Percentiles rank a stretch among this genome's conserved stretches.
phyloP scores from a whole-genome alignment of 2,888 invertebrate species.

The Brachypalpus laphriformis region DNA sequence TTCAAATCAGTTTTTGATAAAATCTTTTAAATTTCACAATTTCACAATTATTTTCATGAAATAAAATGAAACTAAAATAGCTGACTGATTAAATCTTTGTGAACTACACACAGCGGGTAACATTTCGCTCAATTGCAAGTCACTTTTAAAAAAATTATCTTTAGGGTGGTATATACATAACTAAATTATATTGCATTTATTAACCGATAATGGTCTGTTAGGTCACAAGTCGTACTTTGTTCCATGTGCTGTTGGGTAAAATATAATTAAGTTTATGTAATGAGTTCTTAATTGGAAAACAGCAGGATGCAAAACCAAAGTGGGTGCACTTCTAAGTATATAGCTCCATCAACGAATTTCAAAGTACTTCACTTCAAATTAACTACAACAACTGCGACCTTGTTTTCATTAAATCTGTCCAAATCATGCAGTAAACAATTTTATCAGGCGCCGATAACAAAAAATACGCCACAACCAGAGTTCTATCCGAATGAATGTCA shows the following conservation, averaged over 20 bases:
- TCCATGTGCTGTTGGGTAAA: neutral
- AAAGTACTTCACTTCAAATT: too few species aligned
- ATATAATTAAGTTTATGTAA: neutral
- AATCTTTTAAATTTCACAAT: neutral
- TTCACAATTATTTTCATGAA: neutral
- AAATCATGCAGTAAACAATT: slow-evolving; percentile 3
- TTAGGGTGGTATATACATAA: neutral
- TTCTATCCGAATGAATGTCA: neutral
- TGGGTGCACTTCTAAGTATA: too few species aligned
- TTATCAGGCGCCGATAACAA: slow-evolving; percentile 2
- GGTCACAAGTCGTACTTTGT: neutral
- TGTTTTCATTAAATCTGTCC: neutral
- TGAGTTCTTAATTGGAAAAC: neutral
- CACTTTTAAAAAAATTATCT: neutral
- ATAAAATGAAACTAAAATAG: neutral
- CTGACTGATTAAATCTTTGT: neutral
- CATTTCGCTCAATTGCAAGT: neutral
- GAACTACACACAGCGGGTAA: neutral
- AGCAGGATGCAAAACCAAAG: too few species aligned
- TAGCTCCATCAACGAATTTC: too few species aligned
- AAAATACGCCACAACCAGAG: neutral
- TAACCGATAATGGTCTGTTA: neutral
- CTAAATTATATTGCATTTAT: neutral
- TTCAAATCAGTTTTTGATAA: neutral
- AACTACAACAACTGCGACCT: neutral